phyloP scores from a whole-genome alignment of 2,113 vertebrate genomes.

The Myanophis thanlyinensis region DNA sequence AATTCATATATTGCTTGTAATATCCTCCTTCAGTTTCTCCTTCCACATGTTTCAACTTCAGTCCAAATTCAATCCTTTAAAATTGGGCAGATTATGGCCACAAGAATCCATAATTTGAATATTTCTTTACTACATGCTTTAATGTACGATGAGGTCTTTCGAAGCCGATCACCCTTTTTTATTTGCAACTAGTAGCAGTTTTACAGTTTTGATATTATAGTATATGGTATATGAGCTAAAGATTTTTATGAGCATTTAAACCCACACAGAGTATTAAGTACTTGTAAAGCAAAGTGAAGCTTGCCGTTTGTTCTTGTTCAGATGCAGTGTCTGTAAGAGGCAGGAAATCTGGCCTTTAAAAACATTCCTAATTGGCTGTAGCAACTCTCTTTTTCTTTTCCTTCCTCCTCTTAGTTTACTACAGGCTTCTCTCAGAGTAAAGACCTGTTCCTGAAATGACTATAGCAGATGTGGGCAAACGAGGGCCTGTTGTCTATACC shows the following conservation, averaged over 20 bases:
- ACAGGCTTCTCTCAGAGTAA: neutral
- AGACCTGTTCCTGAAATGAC: neutral
- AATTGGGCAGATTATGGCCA: neutral
- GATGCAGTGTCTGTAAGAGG: neutral
- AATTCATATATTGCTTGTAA: neutral
- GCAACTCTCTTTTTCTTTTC: neutral
- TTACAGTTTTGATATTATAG: neutral
- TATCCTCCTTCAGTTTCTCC: neutral
- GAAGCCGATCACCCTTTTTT: neutral
- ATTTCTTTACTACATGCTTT: neutral
- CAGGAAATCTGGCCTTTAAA: constrained; percentile 19
- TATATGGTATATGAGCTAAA: neutral
- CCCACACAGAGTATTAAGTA: neutral
- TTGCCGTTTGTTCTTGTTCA: neutral
- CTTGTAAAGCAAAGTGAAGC: neutral
- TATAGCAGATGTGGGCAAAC: constrained; percentile 5
- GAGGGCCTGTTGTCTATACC: constrained; percentile 9
- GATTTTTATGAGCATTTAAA: neutral
- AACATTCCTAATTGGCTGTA: constrained; percentile 2
- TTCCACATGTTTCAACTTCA: neutral
- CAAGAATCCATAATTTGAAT: neutral
- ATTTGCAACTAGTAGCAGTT: neutral
- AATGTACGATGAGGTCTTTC: neutral
- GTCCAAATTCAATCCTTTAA: neutral
- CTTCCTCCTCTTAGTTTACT: neutral